Percentiles rank a stretch among this genome's conserved stretches.
phyloP scores from a whole-genome alignment of 92 coral and sea anemone species.

The Blastomussa wellsi region DNA sequence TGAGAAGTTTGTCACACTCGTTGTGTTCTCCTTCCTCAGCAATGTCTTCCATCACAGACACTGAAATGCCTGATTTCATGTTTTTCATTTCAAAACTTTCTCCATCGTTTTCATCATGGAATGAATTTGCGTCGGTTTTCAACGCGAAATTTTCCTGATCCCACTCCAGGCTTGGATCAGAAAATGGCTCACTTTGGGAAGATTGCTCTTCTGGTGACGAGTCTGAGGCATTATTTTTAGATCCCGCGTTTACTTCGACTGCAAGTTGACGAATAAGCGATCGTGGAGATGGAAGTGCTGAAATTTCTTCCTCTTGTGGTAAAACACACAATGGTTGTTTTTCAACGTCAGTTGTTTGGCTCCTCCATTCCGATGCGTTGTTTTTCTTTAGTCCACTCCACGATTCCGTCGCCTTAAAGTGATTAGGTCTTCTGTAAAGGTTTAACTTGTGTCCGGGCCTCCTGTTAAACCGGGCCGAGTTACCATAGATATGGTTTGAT shows the following conservation, averaged over 20 bases:
- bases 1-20: conserved; percentile 22
- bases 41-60: conserved; percentile 5
- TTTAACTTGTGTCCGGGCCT: conserved; percentile 36
- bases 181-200: conserved; percentile 14
- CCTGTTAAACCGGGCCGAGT: conserved; percentile 20
- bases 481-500: conserved; percentile 29
- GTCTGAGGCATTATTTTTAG: neutral
- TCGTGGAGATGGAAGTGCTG: conserved; percentile 17
- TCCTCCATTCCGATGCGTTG: conserved; percentile 11
- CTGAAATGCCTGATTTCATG: neutral
- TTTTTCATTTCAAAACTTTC: conserved; percentile 34
- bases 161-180: conserved; percentile 62
- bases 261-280: conserved; percentile 33
- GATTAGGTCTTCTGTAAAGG: conserved; percentile 43
- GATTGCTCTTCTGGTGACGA: conserved; percentile 23
- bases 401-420: conserved; percentile 40
- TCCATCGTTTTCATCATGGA: neutral
- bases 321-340: conserved; percentile 6
- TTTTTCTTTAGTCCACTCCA: conserved; percentile 43
- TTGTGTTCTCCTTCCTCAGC: conserved; percentile 21
- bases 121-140: conserved; percentile 20
- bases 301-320: conserved; percentile 13
- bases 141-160: conserved; percentile 51
- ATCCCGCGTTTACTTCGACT: conserved; percentile 32
- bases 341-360: conserved; percentile 21